A percentile compares a stretch with the other conserved stretches of the same genome.
phyloP scores from a whole-genome alignment of 2,888 invertebrate genomes.

The Latrodectus elegans region DNA sequence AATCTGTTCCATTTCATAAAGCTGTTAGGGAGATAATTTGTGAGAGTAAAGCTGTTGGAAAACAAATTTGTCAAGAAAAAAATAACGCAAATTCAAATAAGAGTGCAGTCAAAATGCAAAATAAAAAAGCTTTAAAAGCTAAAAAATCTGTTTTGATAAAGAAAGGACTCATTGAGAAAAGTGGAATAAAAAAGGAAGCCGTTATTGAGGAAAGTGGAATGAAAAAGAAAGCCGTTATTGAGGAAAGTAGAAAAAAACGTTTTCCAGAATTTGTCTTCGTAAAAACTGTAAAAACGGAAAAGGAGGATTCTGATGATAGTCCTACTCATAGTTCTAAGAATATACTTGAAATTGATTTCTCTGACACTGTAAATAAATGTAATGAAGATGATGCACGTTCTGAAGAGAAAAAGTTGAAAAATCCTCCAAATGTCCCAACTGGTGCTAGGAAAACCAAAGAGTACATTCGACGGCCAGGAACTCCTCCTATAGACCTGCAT shows the following conservation, averaged over 20 bases:
- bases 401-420: too few species aligned
- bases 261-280: not conserved
- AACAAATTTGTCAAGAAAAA: not conserved
- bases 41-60: not conserved
- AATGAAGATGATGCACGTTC: too few species aligned
- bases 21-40: conserved; percentile 87
- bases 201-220: too few species aligned
- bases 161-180: conserved; percentile 1
- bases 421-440: conserved; percentile 73
- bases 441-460: not conserved
- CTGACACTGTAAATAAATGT: too few species aligned
- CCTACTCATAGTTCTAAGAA: too few species aligned
- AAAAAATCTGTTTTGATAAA: conserved; percentile 73
- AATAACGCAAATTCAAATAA: not conserved
- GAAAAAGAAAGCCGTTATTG: not conserved
- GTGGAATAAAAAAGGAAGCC: not conserved
- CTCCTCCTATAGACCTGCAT: conserved; percentile 85
- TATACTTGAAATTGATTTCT: too few species aligned
- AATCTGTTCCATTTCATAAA: conserved; percentile 84
- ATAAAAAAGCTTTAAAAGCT: not conserved
- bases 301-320: not conserved
- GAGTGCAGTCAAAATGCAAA: too few species aligned
- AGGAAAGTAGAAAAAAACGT: not conserved
- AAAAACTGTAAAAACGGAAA: not conserved
- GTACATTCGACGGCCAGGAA: conserved; percentile 71